Evolutionary conservation across 2,797 vertebrate genomes (phyloP).

Genomic region (Cryptoprocta ferox): DNA sequence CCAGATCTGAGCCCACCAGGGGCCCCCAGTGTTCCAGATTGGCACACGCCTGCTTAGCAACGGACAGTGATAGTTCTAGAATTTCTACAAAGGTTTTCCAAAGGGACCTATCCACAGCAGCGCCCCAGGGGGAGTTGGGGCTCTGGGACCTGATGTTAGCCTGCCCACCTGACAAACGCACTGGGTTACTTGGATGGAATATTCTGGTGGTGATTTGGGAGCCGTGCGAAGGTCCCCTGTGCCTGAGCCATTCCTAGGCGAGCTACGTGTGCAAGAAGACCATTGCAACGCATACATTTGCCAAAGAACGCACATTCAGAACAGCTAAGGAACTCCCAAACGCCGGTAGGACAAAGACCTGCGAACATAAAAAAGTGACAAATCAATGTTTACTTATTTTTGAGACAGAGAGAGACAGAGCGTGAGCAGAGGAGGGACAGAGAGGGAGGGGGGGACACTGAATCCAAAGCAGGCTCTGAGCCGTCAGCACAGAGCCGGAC

Average conservation of each 20-base stretch:
- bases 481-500: no score
- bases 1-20: neutral
- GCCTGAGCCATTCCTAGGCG: neutral
- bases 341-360: no score
- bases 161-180: neutral
- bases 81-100: neutral
- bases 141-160: neutral
- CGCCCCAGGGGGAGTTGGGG: neutral
- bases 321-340: no score
- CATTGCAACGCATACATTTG: no score
- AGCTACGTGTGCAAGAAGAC: no score
- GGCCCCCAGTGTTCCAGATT: neutral
- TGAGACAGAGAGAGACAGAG: no score
- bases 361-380: no score
- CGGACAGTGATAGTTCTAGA: neutral
- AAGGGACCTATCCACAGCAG: neutral
- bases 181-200: neutral
- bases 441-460: no score
- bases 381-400: no score
- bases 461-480: no score
- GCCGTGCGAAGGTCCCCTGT: neutral
- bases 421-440: no score
- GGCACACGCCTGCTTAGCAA: neutral
- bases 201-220: neutral
- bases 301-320: no score